Evolutionary conservation across 2,113 vertebrate genomes (phyloP), one percentile per base, ranked within the genome.

Genomic region (Brachyhypopomus gauderio): DNA sequence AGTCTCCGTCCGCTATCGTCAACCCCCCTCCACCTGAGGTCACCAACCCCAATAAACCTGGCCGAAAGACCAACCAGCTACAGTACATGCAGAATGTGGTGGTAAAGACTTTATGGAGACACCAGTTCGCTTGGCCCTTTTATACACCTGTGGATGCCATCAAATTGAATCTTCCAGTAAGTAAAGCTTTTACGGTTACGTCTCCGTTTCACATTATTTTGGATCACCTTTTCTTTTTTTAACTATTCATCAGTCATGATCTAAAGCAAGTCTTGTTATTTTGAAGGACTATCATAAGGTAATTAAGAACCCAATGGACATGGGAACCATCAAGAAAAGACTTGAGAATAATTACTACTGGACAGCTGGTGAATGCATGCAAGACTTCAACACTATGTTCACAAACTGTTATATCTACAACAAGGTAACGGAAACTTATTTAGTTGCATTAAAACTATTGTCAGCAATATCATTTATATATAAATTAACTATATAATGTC

Each of bases 301-400:
- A 70, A 99, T 99, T 84, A 98, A 98, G 89, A 97, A 96, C 88
- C 98, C 98, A 0, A 99, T 99, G 98, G 98, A 99, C 83, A 99
- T 99, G 98, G 98, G 98, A 66, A 99, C 98, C 1, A 99, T 99
- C 84, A 99, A 98, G 94, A 98, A 98, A 85, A 92, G 98, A 17
- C 93, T 99, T 86, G 97, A 99, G 82, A 98, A 96, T 88, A 98
- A 96, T 56, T 99, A 99, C 71, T 99, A 99, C 75, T 99, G 98
- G 98, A 99, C 97, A 9, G 98, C 97, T 22, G 98, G 96, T 20
- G 98, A 99, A 86, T 98, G 97, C 84, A 99, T 99, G 97, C 97
- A 99, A 91, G 98, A 99, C 90, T 99, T 99, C 93, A 99, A 99
- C 94, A 99, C 97, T 91, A 99, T 99, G 98, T 99, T 99, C 91